Conservation (phyloP, 2,797 vertebrate species). For the Uromys caudimaculatus region DNA sequence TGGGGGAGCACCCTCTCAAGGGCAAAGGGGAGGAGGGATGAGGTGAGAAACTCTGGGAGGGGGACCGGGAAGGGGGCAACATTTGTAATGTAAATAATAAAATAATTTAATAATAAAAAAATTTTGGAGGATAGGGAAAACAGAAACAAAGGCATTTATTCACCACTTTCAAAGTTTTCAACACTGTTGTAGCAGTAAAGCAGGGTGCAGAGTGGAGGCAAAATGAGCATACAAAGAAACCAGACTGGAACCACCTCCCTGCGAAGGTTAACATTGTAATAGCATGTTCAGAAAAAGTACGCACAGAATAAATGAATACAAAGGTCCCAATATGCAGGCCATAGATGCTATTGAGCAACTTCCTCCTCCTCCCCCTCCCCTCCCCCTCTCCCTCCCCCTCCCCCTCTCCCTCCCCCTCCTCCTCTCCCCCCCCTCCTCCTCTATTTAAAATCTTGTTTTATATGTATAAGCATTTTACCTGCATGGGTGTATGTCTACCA, state of each 20-base stretch:
- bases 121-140: background rate
- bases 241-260: background rate
- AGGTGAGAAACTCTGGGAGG: background rate
- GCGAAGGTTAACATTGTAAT: background rate
- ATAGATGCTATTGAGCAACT: background rate
- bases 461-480: background rate
- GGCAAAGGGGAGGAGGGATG: background rate
- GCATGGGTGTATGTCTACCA: background rate
- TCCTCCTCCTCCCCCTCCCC: no score
- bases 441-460: background rate
- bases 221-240: background rate
- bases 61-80: background rate
- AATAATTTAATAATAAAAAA: background rate
- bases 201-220: background rate
- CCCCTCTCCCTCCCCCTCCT: no score
- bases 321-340: background rate
- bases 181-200: background rate
- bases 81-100: background rate
- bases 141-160: background rate
- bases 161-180: background rate
- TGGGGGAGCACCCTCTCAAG: background rate
- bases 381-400: no score
- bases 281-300: background rate
- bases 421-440: no score
- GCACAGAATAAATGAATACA: background rate